Evolutionary conservation across 2,113 vertebrate genomes (phyloP), one percentile per base, ranked within the genome.

Genomic region (Zingel zingel): DNA sequence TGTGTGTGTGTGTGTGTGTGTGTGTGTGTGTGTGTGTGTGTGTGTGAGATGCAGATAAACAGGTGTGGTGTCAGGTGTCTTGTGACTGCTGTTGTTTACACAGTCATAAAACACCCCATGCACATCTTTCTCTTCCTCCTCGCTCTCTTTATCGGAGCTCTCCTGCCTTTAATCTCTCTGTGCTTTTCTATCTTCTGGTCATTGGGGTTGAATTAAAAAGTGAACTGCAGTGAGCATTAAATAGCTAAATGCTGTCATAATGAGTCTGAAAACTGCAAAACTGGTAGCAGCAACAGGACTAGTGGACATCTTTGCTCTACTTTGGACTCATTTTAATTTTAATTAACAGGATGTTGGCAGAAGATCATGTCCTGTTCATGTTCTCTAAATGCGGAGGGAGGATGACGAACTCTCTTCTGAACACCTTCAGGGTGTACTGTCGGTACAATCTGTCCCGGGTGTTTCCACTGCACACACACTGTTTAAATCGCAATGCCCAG

Each of bases 71-170:
- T 71, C 78, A 88, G 73, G 27, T 67, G 78, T 71, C 81, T 76
- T 79, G 73, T 90, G 86, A 88, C 78, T 57, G 23, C 43, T 51
- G 57, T 64, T 68, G 50, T 88, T 85, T 76, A 47, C 57, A 15
- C 18, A 59, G 62, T 51, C n/a, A 25, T 64, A 64, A 76, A 78
- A 76, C 56, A 30, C 19, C 43, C 57, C 30, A 14, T 19, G 47
- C 73, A 12, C 4, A n/a, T 51, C 10, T 48, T 33, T 68, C 5
- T n/a, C 50, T 53, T 53, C 25, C 65, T 50, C 23, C 12, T 2
- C 19, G 14, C 19, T 47, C 4, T 27, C 43, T 45, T 39, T 47
- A 2, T 27, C 23, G 25, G 13, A 53, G 33, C 27, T 11, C 23
- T 50, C 6, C 65, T 69, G 25, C 50, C 48, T 66, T 19, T 15